These are phyloP conservation scores for Drosophila equinoxialis DNA, from an alignment of 1,140 invertebrate species.

Conservation along the genomic window DNA sequence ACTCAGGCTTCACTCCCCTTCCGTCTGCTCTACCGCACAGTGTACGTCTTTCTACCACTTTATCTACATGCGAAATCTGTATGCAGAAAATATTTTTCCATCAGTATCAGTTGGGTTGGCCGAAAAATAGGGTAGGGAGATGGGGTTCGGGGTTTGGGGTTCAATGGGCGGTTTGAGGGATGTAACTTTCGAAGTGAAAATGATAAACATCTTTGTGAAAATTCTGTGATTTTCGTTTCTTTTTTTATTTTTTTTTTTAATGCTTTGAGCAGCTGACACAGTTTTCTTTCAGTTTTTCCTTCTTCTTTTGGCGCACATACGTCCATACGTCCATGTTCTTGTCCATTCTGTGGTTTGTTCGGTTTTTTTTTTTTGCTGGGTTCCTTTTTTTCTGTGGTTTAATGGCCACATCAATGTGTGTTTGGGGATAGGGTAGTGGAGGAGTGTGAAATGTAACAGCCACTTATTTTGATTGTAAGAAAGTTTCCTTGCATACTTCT, in stretches of 20 bases:
- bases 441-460: conserved; percentile 77
- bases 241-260: conserved; percentile 21
- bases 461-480: conserved; percentile 77
- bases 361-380: conserved; percentile 38
- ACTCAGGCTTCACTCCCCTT: neutral
- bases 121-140: neutral
- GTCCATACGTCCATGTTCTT: conserved; percentile 16
- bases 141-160: conserved; percentile 33
- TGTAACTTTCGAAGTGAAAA: conserved; percentile 57
- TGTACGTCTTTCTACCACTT: conserved; percentile 39
- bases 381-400: conserved; percentile 24
- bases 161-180: neutral
- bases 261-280: conserved; percentile 38
- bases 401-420: conserved; percentile 69
- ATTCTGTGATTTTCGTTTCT: conserved; percentile 72
- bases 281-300: conserved; percentile 23
- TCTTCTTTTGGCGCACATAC: neutral
- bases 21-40: too few relatives aligned
- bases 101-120: conserved; percentile 15
- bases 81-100: conserved; percentile 78
- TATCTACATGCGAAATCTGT: conserved; percentile 78
- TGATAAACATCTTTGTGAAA: conserved; percentile 73
- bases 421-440: neutral
- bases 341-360: conserved; percentile 55
- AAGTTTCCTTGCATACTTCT: conserved; percentile 6